phyloP scores from a whole-genome alignment of 2,888 invertebrate species.

The Nysson spinosus region DNA sequence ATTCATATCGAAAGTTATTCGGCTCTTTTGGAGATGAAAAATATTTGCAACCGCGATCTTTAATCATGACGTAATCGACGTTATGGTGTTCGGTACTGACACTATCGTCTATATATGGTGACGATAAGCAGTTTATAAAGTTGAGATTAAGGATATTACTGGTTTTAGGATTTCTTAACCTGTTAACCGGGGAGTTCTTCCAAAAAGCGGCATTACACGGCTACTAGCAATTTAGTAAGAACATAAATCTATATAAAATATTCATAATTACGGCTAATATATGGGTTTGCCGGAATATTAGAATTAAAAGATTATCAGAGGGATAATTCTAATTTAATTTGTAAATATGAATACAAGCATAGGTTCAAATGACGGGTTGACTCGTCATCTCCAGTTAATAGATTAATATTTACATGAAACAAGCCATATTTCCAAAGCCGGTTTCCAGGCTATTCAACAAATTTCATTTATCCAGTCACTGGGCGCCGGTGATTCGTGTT shows the following conservation, averaged over 20 bases:
- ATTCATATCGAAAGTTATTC: slow-evolving; percentile 3
- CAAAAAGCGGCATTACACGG: too few species aligned
- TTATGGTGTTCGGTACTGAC: slow-evolving; percentile 41
- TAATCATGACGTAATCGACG: slow-evolving; percentile 43
- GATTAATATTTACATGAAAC: slow-evolving; percentile 16
- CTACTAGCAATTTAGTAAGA: too few species aligned
- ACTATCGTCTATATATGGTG: slow-evolving; percentile 49
- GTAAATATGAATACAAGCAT: too few species aligned
- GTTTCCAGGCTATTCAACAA: slow-evolving; percentile 19
- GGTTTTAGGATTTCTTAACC: slow-evolving; percentile 24
- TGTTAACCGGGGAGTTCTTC: too few species aligned
- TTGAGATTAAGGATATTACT: neutral
- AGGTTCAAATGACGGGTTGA: too few species aligned
- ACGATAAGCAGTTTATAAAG: slow-evolving; percentile 28
- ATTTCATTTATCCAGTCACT: slow-evolving; percentile 12
- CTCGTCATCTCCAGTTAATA: too few species aligned
- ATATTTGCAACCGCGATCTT: slow-evolving; percentile 22
- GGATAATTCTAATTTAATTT: too few species aligned
- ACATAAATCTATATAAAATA: too few species aligned
- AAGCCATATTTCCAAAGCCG: slow-evolving; percentile 1
- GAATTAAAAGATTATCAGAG: too few species aligned
- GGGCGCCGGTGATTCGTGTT: slow-evolving; percentile 13
- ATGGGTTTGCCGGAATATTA: too few species aligned
- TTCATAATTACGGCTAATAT: too few species aligned
- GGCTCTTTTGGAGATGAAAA: slow-evolving; percentile 7